phyloP scores from a whole-genome alignment of 2,888 invertebrate species.

The Macrosiphum euphorbiae region DNA sequence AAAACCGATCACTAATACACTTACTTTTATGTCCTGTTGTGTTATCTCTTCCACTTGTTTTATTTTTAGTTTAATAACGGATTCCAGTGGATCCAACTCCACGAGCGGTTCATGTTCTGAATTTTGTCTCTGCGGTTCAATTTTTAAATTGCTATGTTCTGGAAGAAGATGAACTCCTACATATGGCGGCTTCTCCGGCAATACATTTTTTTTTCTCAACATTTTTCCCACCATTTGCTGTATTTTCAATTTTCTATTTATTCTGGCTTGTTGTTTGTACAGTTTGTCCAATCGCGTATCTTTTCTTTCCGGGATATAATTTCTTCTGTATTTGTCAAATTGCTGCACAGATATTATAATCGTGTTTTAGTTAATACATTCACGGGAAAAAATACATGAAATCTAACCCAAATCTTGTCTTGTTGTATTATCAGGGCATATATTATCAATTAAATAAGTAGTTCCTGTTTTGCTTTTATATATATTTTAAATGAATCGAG shows the following conservation, averaged over 20 bases:
- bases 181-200: background rate
- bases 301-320: background rate
- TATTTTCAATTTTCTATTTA: background rate
- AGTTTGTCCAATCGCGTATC: background rate
- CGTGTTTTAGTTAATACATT: background rate
- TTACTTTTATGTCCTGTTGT: background rate
- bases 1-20: background rate
- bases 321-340: background rate
- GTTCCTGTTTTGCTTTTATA: background rate
- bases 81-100: background rate
- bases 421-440: background rate
- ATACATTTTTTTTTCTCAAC: background rate
- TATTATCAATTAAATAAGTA: background rate
- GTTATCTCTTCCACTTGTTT: background rate
- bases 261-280: background rate
- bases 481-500: background rate
- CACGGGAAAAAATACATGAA: background rate
- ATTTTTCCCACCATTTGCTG: background rate
- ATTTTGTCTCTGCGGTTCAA: background rate
- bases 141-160: background rate
- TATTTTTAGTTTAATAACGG: background rate
- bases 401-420: background rate
- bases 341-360: background rate
- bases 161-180: background rate
- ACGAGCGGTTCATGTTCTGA: background rate